Base-by-base conservation (phyloP, 1,140 invertebrate genomes). In the Sminthurides bifidus region DNA sequence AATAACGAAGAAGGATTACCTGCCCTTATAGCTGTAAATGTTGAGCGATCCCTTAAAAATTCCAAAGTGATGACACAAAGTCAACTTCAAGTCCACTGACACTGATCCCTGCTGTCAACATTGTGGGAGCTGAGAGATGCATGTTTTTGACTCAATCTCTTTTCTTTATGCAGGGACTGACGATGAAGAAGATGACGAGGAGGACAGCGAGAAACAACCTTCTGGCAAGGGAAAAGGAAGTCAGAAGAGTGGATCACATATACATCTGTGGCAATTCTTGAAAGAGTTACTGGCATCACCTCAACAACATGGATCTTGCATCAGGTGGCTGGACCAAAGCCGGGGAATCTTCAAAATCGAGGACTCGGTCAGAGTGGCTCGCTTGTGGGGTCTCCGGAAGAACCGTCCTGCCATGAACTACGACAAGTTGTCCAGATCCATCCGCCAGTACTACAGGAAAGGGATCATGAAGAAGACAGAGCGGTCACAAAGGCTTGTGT, bases 401-500 rank as follows among this genome's bases (percentile, higher is more conserved):
- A 98, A 98, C 74, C 77, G 94, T 14, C 92, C 94, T 0, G 92
- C 92, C 2, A 98, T 98, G 94, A 98, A 99, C 75, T 98, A 98
- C 74, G 95, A 99, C 76, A 99, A 99, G 70, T 74, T 98, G 30
- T 95, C 91, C 53, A 81, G 95, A 40, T 96, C 92, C 59, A 95
- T 99, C 63, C 76, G 95, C 17, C 95, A 99, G 72, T 99, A 99
- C 75, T 98, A 99, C 79, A 97, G 98, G 73, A 98, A 98, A 72
- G 92, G 92, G 40, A 98, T 99, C 72, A 98, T 99, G 89, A 95
- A 95, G 77, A 99, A 99, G 72, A 98, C 95, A 2, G 91, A 95
- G 68, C 78, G 94, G 35, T 94, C 92, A 56, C 95, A 98, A 74
- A 80, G 95, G 68, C 79, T 99, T 57, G 95, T 99, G 44, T 99